These are phyloP conservation scores for Boleophthalmus pectinirostris DNA, from an alignment of 2,113 vertebrate species.

Conservation along the genomic window DNA sequence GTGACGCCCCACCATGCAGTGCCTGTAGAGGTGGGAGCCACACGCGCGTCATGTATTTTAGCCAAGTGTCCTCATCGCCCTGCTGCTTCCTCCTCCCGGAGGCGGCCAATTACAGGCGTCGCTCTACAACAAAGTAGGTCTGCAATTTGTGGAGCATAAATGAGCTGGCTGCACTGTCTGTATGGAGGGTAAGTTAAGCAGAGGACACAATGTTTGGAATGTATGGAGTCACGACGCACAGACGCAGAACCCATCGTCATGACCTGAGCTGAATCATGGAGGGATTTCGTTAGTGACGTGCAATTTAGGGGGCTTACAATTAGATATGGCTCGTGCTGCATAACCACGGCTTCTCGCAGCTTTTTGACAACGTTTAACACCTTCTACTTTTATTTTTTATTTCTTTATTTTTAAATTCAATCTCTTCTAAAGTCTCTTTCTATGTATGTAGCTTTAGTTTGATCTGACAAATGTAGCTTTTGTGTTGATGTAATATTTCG, in stretches of 20 bases:
- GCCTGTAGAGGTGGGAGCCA: slow-evolving; percentile 32
- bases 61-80: slow-evolving; percentile 8
- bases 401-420: not conserved
- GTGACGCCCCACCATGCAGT: slow-evolving; percentile 17
- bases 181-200: slow-evolving; percentile 45
- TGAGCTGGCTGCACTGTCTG: slow-evolving; percentile 39
- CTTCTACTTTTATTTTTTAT: not conserved
- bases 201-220: slow-evolving; percentile 36
- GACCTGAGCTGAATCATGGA: slow-evolving; percentile 66
- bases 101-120: slow-evolving; percentile 47
- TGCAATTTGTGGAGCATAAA: slow-evolving; percentile 23
- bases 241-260: slow-evolving; percentile 69
- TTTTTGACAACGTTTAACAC: slow-evolving; percentile 1
- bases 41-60: slow-evolving; percentile 36
- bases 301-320: slow-evolving; percentile 55
- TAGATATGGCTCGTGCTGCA: slow-evolving; percentile 35
- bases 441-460: not conserved
- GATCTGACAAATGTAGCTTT: slow-evolving; percentile 10
- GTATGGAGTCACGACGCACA: slow-evolving; percentile 63
- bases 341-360: slow-evolving; percentile 8
- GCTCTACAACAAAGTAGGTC: slow-evolving; percentile 35
- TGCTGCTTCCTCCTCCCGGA: slow-evolving; percentile 33
- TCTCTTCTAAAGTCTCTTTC: not conserved
- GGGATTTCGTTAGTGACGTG: slow-evolving; percentile 73
- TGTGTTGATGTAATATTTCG: not conserved